Percentiles rank a stretch among this genome's conserved stretches.
Conservation (phyloP, 2,113 vertebrate genomes). For the Cynocephalus volans region DNA sequence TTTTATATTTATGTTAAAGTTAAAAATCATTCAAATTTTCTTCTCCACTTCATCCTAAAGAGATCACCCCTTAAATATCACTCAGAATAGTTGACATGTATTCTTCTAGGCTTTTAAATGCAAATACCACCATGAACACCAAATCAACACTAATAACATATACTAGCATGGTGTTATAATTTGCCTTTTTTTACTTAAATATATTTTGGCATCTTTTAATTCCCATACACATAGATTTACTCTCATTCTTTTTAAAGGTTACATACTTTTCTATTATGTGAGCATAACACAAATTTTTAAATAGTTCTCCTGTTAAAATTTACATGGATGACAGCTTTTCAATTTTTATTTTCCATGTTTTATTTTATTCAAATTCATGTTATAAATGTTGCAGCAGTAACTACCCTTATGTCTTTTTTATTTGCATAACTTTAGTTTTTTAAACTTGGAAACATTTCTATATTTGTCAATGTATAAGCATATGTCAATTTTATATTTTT, state of each 20-base stretch:
- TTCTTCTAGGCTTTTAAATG: background rate
- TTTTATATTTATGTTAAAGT: background rate
- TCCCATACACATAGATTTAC: background rate
- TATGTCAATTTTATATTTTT: background rate
- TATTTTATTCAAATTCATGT: background rate
- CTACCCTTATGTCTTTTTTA: background rate
- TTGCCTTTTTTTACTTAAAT: background rate
- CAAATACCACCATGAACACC: background rate
- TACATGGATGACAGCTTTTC: background rate
- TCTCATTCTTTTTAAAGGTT: background rate
- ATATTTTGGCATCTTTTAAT: background rate
- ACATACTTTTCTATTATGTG: background rate
- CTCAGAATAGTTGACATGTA: background rate
- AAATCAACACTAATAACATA: background rate
- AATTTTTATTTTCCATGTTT: background rate
- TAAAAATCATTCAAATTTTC: background rate
- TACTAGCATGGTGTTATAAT: background rate
- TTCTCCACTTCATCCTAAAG: background rate
- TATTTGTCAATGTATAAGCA: background rate
- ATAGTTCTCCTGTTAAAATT: background rate
- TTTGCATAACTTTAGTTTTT: background rate
- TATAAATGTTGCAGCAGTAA: background rate
- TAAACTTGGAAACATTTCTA: background rate
- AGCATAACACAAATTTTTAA: background rate
- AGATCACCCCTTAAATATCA: background rate